Evolutionary conservation across 2,888 invertebrate genomes (phyloP).

Genomic region (Polia nebulosa): DNA sequence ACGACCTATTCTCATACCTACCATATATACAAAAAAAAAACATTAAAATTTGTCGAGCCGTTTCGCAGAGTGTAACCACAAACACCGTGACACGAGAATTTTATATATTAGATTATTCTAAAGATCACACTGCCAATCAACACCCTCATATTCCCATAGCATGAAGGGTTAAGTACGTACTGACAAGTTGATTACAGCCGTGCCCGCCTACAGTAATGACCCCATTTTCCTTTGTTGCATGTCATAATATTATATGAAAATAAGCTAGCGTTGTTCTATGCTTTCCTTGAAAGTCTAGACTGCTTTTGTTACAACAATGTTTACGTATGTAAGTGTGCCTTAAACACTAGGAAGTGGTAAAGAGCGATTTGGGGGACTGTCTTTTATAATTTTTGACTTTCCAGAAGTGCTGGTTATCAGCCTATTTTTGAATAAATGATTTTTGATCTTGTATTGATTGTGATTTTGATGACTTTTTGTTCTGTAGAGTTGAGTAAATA

Average conservation of each 20-base stretch:
- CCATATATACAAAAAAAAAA: too few relatives aligned
- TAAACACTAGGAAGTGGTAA: background rate
- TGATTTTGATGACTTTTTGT: too few relatives aligned
- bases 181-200: conserved; percentile 58
- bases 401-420: background rate
- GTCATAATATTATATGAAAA: conserved; percentile 51
- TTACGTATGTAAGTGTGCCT: background rate
- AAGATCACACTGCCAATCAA: conserved; percentile 25
- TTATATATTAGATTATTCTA: too few relatives aligned
- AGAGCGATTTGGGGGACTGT: background rate
- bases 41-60: too few relatives aligned
- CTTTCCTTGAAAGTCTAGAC: conserved; percentile 29
- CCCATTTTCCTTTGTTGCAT: conserved; percentile 50
- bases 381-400: background rate
- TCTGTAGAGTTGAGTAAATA: too few relatives aligned
- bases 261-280: conserved; percentile 31
- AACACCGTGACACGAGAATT: too few relatives aligned
- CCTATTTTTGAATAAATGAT: background rate
- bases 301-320: background rate
- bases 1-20: too few relatives aligned
- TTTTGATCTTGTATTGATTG: background rate
- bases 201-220: conserved; percentile 45
- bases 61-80: too few relatives aligned
- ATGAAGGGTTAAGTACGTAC: conserved; percentile 41
- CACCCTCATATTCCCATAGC: conserved; percentile 8